Base-by-base conservation (phyloP, 37 sponge, comb jelly and placozoan genomes). In the Lycopodina hypogea region DNA sequence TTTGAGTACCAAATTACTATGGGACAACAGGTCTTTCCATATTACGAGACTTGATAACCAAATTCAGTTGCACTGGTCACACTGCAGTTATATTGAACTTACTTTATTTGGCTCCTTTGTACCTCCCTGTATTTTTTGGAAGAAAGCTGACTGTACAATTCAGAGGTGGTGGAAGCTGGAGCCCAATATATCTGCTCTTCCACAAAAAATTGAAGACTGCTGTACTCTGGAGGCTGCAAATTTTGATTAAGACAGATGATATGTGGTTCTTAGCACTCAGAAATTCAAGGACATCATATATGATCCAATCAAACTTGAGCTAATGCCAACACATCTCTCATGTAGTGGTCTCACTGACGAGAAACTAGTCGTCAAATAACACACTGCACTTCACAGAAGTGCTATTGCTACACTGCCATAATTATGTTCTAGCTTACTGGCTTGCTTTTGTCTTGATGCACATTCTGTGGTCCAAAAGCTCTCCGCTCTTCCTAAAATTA, bases 121-220 rank as follows among this genome's bases (percentile, higher is more conserved):
- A 85, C 72, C 42, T 85, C 86, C 33, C 86, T 61, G 71, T 85
- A 85, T 35, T 60, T 78, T 35, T 72, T 85, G 14, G 80, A 28
- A 15, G 79, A 72, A 55, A 85, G 80, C 45, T 85, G 86, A 9
- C 37, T 41, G 34, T 85, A 85, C 48, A 85, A 58, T 15, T 69
- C 86, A 29, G 67, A 64, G 23, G 79, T 72, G 12, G 86, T 85
- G 64, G 79, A 18, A 24, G 86, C 79, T 36, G 86, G 86, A 24
- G 79, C 74, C 86, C 86, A 85, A 63, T 68, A 85, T 12, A 53
- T 34, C 24, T 66, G 39, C n/a, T 72, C 79, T 51, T 78, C 72
- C 53, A 56, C 75, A 50, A 85, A 85, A 74, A 85, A 85, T 22
- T 78, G 45, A 0, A 85, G 79, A 26, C 42, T 58, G 42, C 34